These are phyloP conservation scores for Eumerus sabulonum DNA, from an alignment of 2,888 invertebrate genomes.

Conservation along the genomic window DNA sequence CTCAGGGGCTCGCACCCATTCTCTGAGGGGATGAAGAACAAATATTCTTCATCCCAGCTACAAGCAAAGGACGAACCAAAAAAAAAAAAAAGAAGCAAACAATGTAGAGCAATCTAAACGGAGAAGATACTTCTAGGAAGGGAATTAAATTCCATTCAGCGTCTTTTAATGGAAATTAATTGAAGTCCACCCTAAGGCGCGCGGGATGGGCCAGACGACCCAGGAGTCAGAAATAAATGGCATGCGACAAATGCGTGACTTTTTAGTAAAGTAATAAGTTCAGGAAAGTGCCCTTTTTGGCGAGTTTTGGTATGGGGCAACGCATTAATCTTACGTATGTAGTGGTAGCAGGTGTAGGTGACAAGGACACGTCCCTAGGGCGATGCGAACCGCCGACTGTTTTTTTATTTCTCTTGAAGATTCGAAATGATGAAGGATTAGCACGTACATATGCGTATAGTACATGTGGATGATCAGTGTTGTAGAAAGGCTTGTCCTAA, in stretches of 20 bases:
- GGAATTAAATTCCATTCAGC: slow-evolving; percentile 74
- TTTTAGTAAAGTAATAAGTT: background rate
- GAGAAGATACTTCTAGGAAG: slow-evolving; percentile 57
- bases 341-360: slow-evolving; percentile 35
- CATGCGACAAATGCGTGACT: background rate
- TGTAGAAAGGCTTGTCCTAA: too few relatives aligned
- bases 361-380: slow-evolving; percentile 21
- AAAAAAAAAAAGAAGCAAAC: slow-evolving; percentile 26
- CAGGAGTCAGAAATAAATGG: slow-evolving; percentile 19
- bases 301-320: background rate
- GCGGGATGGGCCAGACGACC: slow-evolving; percentile 10
- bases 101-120: slow-evolving; percentile 18
- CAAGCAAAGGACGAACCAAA: too few relatives aligned
- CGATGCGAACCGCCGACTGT: too few relatives aligned
- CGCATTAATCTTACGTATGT: slow-evolving; percentile 39
- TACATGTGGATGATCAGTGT: too few relatives aligned
- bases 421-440: too few relatives aligned
- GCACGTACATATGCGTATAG: too few relatives aligned
- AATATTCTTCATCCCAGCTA: slow-evolving; percentile 50
- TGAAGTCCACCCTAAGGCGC: slow-evolving; percentile 69
- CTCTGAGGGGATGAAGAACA: slow-evolving; percentile 38
- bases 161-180: slow-evolving; percentile 75
- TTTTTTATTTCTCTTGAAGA: too few relatives aligned
- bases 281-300: slow-evolving; percentile 5
- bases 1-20: too few relatives aligned